Evolutionary conservation across 1,140 invertebrate species (phyloP).

Genomic region (Ceratosolen fusciceps): DNA sequence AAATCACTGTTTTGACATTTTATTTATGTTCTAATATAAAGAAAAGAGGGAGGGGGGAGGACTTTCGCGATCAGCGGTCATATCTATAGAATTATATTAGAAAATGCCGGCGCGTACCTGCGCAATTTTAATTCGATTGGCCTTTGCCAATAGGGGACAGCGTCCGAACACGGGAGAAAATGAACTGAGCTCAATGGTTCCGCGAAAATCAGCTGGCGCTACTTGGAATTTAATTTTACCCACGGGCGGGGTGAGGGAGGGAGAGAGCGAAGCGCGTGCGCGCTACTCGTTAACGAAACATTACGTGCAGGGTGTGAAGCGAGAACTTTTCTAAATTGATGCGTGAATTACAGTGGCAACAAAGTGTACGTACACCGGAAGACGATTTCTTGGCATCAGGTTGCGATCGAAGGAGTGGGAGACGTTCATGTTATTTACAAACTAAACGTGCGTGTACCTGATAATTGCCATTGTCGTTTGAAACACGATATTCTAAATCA

Average conservation of each 20-base stretch:
- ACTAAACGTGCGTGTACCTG: background rate
- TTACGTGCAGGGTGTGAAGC: background rate
- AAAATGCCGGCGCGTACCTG: background rate
- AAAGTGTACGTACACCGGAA: background rate
- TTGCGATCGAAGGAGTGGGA: background rate
- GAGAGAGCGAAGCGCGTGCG: background rate
- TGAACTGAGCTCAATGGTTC: background rate
- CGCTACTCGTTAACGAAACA: background rate
- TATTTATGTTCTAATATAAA: background rate
- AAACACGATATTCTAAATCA: too few relatives aligned
- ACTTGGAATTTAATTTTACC: conserved; percentile 31
- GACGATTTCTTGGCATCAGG: conserved; percentile 1
- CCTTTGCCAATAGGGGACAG: background rate
- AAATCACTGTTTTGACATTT: background rate
- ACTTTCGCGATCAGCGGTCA: background rate
- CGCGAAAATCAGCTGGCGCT: conserved; percentile 19
- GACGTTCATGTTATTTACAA: background rate
- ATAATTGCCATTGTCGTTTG: too few relatives aligned
- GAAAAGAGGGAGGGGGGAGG: background rate
- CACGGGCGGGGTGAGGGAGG: background rate
- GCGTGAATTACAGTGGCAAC: conserved; percentile 11
- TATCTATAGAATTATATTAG: background rate
- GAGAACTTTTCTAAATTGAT: conserved; percentile 35
- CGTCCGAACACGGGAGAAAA: background rate
- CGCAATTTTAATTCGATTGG: background rate